These are phyloP conservation scores for Eublepharis macularius DNA, from an alignment of 2,113 vertebrate species.

Conservation along the genomic window DNA sequence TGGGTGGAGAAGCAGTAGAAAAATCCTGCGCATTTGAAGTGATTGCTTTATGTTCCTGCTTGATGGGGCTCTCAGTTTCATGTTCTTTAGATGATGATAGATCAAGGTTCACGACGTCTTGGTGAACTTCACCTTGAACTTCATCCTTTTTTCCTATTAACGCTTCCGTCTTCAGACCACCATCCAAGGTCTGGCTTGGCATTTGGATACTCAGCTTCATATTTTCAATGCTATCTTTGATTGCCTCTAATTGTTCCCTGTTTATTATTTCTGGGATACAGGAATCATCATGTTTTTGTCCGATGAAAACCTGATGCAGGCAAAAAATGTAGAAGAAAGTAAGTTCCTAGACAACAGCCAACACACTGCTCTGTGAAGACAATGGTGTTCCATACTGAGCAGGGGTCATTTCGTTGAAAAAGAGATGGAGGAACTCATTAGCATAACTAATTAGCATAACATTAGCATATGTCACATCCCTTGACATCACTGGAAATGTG, in stretches of 20 bases:
- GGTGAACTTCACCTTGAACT: slow-evolving; percentile 17
- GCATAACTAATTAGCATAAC: too few species aligned
- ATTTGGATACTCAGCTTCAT: slow-evolving; percentile 45
- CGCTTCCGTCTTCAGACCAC: slow-evolving; percentile 23
- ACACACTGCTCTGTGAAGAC: background rate
- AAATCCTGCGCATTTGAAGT: slow-evolving; percentile 21
- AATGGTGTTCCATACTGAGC: background rate
- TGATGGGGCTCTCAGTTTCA: slow-evolving; percentile 3
- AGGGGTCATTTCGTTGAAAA: too few species aligned
- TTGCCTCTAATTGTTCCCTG: slow-evolving; percentile 64
- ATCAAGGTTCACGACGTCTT: background rate
- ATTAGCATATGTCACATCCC: too few species aligned
- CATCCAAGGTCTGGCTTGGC: slow-evolving; percentile 25
- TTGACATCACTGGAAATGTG: too few species aligned
- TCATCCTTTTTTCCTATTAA: slow-evolving; percentile 16
- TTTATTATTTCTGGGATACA: slow-evolving; percentile 60
- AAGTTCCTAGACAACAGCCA: background rate
- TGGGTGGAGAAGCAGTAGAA: slow-evolving; percentile 21
- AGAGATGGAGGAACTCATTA: too few species aligned
- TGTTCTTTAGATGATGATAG: slow-evolving; percentile 16
- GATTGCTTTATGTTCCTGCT: background rate
- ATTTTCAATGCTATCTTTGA: slow-evolving; percentile 50
- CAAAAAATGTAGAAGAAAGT: background rate
- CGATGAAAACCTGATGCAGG: slow-evolving; percentile 60
- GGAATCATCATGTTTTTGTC: slow-evolving; percentile 64